Conservation (phyloP, 2,113 vertebrate genomes). For the Phyllostomus hastatus region DNA sequence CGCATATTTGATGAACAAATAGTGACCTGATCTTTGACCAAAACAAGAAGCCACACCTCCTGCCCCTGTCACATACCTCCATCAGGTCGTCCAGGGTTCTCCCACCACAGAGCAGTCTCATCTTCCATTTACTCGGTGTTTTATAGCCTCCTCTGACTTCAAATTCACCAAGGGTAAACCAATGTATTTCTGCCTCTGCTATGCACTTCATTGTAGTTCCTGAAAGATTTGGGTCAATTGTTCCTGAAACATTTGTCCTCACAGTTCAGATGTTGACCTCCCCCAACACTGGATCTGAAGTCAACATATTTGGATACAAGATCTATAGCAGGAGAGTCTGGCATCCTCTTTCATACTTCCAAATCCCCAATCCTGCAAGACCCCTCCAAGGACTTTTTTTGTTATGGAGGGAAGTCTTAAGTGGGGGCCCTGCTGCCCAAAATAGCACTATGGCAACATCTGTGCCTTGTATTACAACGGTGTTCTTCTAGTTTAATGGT, state of each 20-base stretch:
- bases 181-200: neutral
- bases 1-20: neutral
- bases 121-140: slow-evolving; percentile 13
- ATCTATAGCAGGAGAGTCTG: no score
- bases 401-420: no score
- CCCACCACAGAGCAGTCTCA: neutral
- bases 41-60: neutral
- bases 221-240: neutral
- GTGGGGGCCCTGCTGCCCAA: neutral
- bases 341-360: no score
- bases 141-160: neutral
- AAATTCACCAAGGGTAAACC: slow-evolving; percentile 36
- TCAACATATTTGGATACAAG: neutral
- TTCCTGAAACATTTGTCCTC: neutral
- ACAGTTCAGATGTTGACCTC: neutral
- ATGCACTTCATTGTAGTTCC: neutral
- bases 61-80: neutral
- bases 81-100: neutral
- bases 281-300: neutral
- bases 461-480: neutral
- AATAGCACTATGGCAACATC: neutral
- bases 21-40: neutral
- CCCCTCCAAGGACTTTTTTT: no score
- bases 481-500: neutral
- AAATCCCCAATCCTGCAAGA: no score